Evolutionary conservation across 2,797 vertebrate genomes (phyloP), one percentile per base, ranked within the genome.

Genomic region (Paratrypauchen microcephalus): DNA sequence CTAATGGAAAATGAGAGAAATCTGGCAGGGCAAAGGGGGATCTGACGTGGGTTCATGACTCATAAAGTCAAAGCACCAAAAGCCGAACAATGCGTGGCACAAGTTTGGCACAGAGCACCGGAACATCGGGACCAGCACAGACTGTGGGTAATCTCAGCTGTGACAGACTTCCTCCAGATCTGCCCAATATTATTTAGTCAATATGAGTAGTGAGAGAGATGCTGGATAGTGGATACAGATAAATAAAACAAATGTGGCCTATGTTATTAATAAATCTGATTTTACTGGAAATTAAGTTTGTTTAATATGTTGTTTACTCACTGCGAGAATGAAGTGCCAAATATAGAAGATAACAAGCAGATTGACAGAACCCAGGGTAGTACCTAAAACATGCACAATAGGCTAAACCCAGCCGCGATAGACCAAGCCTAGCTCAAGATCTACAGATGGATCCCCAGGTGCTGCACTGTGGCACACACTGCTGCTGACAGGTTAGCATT

Each of bases 41-140:
- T 76, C 63, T 88, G 84, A 90, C 83, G 79, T 84, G 74, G 68
- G 79, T 69, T 62, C 26, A 18, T 86, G 85, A 89, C 68, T 90
- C 86, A 86, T 54, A 19, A 67, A 79, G 74, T 84, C 75, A 87
- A 69, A 63, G 66, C 73, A 76, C 79, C 52, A 60, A 57, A 78
- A 58, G 19, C 21, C 47, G 36, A 77, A 83, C 26, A 76, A 76
- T 56, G 68, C 71, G 30, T 36, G 55, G 74, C 65, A 59, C 39
- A 70, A 74, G 65, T 65, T 50, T 58, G 60, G 61, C 71, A 74
- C 54, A 65, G 23, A 5, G 45, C 26, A 61, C 52, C 58, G 61
- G 69, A 76, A 73, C 39, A 59, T 55, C 13, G 61, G 26, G 64
- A 45, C 26, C 5, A 65, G 62, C 24, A 15, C 19, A 50, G 52